Evolutionary conservation across 2,888 invertebrate species (phyloP), one percentile per base, ranked within the genome.

Genomic region (Thumatha senex): DNA sequence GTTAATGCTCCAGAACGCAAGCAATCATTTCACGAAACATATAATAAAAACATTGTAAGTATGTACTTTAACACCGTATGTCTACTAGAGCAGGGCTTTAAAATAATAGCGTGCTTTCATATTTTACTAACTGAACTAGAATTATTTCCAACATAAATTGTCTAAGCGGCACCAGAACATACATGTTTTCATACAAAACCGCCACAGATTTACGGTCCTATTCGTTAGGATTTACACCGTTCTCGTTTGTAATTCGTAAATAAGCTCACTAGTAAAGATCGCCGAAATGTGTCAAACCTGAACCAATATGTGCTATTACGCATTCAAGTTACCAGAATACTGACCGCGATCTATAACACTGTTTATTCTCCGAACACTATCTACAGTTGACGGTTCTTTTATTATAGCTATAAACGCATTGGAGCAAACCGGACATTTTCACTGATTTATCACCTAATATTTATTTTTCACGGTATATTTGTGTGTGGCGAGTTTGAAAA

Each of bases 341-440:
- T 78, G 77, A 74, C 78, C 84, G 80, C 80, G 82, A 65, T 78
- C 75, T 76, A 72, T 74, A n/a, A n/a, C n/a, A 76, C 76, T 86
- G 82, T 86, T 86, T 86, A 85, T 85, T 87, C 82, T 74, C 56
- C 69, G 79, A 78, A 82, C 76, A 76, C 83, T 79, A 76, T 78
- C 77, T 80, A 78, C 76, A 69, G 87, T 87, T 83, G 89, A 89
- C 89, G 82, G 86, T 84, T 84, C 82, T 88, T 91, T 91, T 91
- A 91, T 89, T 88, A 86, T 78, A 76, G 86, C 84, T 84, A 85
- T 90, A 89, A 91, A 88, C 78, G 63, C 73, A 63, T 70, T 77
- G 76, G 74, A 78, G 83, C 82, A 82, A 87, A 86, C 81, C 76
- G 74, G 72, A 74, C 80, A 83, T 87, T 86, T 89, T 86, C 76